Percentiles rank a stretch among this genome's conserved stretches.
Evolutionary conservation across 2,888 invertebrate genomes (phyloP).

Genomic region (Plusia festucae): DNA sequence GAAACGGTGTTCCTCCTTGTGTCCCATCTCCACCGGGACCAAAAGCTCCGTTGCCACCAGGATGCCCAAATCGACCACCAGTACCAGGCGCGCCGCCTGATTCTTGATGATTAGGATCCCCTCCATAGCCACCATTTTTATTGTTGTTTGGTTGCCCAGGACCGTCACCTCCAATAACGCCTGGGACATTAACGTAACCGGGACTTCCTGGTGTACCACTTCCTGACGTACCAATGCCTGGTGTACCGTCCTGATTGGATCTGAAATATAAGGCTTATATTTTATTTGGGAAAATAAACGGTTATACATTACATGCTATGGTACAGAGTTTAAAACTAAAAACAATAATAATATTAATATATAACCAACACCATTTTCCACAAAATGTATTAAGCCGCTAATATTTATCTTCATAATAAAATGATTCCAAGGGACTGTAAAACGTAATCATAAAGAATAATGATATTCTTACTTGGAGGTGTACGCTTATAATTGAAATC

Average conservation of each 20-base stretch:
- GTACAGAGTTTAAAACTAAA: too few relatives aligned
- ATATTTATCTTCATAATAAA: too few relatives aligned
- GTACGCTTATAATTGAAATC: too few relatives aligned
- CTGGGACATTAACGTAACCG: constrained; percentile 19
- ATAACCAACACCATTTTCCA: too few relatives aligned
- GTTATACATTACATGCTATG: background rate
- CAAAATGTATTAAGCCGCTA: too few relatives aligned
- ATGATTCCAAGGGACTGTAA: too few relatives aligned
- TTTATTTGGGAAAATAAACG: too few relatives aligned
- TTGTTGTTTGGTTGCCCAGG: constrained; percentile 36
- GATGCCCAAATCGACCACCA: constrained; percentile 20
- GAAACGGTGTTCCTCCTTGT: constrained; percentile 20
- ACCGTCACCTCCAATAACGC: constrained; percentile 23
- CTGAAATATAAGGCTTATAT: constrained; percentile 47
- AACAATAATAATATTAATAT: too few relatives aligned
- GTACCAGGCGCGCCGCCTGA: constrained; percentile 22
- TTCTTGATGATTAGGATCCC: constrained; percentile 34
- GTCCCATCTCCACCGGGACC: constrained; percentile 25
- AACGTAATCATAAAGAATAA: too few relatives aligned
- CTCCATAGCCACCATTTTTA: constrained; percentile 39
- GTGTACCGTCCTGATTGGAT: constrained; percentile 27
- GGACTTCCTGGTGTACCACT: constrained; percentile 28
- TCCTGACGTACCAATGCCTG: constrained; percentile 40
- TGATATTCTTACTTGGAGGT: too few relatives aligned
- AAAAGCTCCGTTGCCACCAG: constrained; percentile 12